phyloP scores from a whole-genome alignment of 64 coral and sea anemone genomes.

The Trachythela sp. region DNA sequence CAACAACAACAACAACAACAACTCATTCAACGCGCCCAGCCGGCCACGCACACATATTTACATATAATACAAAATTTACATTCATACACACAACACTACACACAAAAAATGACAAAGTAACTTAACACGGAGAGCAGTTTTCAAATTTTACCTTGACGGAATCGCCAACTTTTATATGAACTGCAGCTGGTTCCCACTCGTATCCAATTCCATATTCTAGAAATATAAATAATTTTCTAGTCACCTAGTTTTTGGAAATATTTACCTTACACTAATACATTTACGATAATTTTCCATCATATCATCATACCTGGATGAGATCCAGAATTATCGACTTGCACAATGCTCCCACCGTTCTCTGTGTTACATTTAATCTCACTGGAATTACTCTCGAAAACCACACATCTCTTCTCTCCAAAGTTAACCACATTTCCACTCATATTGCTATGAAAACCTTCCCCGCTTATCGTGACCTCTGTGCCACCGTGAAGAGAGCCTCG shows the following conservation, averaged over 20 bases:
- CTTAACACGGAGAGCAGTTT: too few species aligned
- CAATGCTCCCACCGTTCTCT: conserved; percentile 31
- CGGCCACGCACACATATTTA: too few species aligned
- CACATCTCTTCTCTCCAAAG: conserved; percentile 47
- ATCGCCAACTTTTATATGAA: conserved; percentile 47
- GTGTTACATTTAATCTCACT: conserved; percentile 49
- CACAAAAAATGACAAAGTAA: too few species aligned
- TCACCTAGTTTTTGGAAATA: background rate
- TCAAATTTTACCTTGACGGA: conserved; percentile 43
- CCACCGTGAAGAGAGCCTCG: conserved; percentile 66
- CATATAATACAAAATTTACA: too few species aligned
- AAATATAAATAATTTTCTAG: conserved; percentile 12
- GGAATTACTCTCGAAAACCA: conserved; percentile 41
- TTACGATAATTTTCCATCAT: background rate
- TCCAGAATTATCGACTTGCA: conserved; percentile 55
- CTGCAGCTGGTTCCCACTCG: conserved; percentile 42
- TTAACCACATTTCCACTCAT: conserved; percentile 19
- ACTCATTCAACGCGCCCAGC: too few species aligned
- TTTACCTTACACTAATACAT: background rate
- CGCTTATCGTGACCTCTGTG: conserved; percentile 51
- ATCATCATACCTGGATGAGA: background rate
- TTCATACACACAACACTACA: too few species aligned
- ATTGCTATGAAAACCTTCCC: conserved; percentile 58
- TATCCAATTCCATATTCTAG: conserved; percentile 60
- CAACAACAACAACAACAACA: too few species aligned